Base-by-base conservation (phyloP, 2,888 invertebrate genomes). In the Abscondita cerata region DNA sequence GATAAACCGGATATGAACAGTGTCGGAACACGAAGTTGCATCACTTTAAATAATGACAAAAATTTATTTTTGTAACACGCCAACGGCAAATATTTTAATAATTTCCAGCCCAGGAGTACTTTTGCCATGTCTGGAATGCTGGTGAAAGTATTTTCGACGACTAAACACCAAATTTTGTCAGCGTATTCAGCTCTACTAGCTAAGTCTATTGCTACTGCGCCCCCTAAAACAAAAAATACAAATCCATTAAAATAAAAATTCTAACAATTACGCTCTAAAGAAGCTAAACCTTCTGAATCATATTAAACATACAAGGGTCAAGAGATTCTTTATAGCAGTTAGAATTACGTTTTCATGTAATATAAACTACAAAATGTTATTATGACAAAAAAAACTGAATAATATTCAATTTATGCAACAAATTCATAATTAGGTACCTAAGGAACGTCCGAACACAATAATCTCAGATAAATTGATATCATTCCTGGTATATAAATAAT, bases 61-160 rank as follows among this genome's bases (percentile, higher is more conserved):
- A 88, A 92, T 92, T 95, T 92, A 82, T 96, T 97, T 84, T 96
- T 96, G 81, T 92, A 95, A 78, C 90, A 90, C 80, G 91, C 85
- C 70, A 87, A 83, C 63, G 96, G 96, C 70, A 97, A 82, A 83
- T 90, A 91, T 66, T 87, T 83, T 59, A 94, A 77, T 69, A 89
- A 82, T 73, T 83, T 85, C 83, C 89, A 87, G 75, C 90, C 89
- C 68, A 96, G 85, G 69, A 97, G 84, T 64, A 91, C 88, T 71
- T 88, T 87, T 13, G 95, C 95, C 89, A 97, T 95, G 67, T 94
- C 94, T 31, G 95, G 95, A 80, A 98, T 93, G 78, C 92, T 93
- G 2, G 96, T 96, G 76, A 98, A 98, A 1, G 96, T 96, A 79
- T 98, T 98, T 81, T 98, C 97, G 13, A 97, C 87, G 68, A 98